A percentile compares a stretch with the other conserved stretches of the same genome.
These are phyloP conservation scores for Steinernema feltiae DNA, from an alignment of 1,140 invertebrate species.

Conservation along the genomic window DNA sequence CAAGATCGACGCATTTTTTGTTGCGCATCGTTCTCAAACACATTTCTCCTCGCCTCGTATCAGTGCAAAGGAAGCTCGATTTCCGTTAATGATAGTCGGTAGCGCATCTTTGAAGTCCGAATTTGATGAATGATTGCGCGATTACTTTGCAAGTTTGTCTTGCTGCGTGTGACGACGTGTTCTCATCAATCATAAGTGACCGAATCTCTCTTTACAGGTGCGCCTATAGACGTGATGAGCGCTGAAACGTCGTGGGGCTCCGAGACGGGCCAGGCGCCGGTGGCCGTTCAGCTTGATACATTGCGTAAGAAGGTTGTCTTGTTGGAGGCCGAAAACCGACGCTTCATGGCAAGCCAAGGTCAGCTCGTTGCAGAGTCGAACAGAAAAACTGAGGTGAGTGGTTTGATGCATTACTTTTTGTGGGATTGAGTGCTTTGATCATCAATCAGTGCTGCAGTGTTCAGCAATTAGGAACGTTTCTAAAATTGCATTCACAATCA, in stretches of 20 bases:
- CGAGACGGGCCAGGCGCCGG: neutral
- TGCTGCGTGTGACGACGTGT: neutral
- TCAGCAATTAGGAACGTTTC: too few relatives aligned
- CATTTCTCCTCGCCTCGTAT: too few relatives aligned
- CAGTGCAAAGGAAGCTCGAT: too few relatives aligned
- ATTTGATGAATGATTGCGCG: too few relatives aligned
- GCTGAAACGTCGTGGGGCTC: neutral
- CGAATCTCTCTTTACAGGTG: neutral
- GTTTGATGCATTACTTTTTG: neutral
- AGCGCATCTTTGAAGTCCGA: too few relatives aligned
- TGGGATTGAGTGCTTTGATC: too few relatives aligned
- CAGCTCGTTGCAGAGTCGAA: neutral
- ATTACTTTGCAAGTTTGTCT: too few relatives aligned
- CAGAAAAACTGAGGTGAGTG: constrained; percentile 4
- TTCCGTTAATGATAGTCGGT: too few relatives aligned
- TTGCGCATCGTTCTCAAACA: too few relatives aligned
- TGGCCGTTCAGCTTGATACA: neutral
- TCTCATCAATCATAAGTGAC: neutral
- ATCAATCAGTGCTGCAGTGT: too few relatives aligned
- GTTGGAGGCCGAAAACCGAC: neutral
- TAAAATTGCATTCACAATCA: too few relatives aligned
- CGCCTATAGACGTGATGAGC: neutral
- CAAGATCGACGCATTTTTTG: too few relatives aligned
- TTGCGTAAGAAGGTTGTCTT: neutral
- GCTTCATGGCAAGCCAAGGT: constrained; percentile 5